Evolutionary conservation across 2,797 vertebrate species (phyloP).

Genomic region (Cossypha polioptera): DNA sequence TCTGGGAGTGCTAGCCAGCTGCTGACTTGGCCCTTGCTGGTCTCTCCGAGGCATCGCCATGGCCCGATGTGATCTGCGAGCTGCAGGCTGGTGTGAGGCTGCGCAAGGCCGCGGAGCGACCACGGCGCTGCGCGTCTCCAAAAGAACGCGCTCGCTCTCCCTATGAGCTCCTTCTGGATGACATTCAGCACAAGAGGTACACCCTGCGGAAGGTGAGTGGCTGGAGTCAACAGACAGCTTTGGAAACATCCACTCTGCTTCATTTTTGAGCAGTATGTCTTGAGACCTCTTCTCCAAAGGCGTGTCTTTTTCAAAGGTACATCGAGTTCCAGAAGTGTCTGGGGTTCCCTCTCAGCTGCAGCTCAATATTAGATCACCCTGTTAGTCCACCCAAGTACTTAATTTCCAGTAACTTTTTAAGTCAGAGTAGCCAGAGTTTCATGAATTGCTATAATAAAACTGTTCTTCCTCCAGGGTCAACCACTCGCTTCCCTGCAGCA

Average conservation of each 20-base stretch:
- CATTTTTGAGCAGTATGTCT: neutral
- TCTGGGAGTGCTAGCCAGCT: neutral
- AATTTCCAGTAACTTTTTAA: neutral
- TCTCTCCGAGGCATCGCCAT: neutral
- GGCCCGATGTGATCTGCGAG: slow-evolving; percentile 57
- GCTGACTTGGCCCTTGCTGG: neutral
- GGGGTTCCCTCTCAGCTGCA: neutral
- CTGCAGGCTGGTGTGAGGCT: slow-evolving; percentile 67
- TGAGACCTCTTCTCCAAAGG: neutral
- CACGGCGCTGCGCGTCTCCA: accelerated
- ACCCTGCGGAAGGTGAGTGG: slow-evolving; percentile 73
- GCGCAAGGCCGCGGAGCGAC: neutral
- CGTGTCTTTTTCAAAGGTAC: neutral
- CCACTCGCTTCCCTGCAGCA: neutral
- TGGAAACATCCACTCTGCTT: neutral
- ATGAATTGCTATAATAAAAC: neutral
- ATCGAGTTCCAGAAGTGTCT: neutral
- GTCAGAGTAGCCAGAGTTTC: neutral
- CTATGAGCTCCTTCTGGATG: slow-evolving; percentile 68
- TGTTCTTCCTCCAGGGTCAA: neutral
- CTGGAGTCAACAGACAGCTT: neutral
- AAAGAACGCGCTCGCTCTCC: slow-evolving; percentile 16
- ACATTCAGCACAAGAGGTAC: slow-evolving; percentile 73
- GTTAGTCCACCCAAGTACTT: neutral
- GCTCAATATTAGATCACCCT: neutral